phyloP scores from a whole-genome alignment of 2,888 invertebrate genomes.

The Operophtera brumata region DNA sequence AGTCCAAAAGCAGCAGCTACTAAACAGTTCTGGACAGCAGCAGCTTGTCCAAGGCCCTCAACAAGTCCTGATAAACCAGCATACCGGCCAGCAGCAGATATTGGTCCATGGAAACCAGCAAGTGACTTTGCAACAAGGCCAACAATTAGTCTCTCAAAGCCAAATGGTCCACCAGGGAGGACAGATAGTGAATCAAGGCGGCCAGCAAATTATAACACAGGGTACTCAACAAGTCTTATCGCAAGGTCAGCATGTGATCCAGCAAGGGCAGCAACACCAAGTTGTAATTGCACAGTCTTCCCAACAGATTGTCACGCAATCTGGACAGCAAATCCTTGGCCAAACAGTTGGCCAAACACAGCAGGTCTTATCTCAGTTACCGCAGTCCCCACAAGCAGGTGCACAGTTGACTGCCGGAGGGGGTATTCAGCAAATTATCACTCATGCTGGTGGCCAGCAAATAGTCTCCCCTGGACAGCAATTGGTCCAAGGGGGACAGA shows the following conservation, averaged over 20 bases:
- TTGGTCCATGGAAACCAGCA: slow-evolving; percentile 76
- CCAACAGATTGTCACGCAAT: slow-evolving; percentile 74
- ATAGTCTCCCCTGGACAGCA: slow-evolving; percentile 73
- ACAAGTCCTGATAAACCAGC: slow-evolving; percentile 75
- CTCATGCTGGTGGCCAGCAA: slow-evolving; percentile 74
- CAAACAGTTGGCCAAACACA: slow-evolving; percentile 66
- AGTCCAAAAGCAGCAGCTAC: slow-evolving; percentile 80
- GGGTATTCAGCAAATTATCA: slow-evolving; percentile 76
- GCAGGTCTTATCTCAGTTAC: slow-evolving; percentile 69
- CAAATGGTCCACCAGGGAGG: slow-evolving; percentile 75
- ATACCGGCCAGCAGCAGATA: slow-evolving; percentile 74
- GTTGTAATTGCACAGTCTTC: slow-evolving; percentile 73
- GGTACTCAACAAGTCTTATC: slow-evolving; percentile 71
- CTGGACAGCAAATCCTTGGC: slow-evolving; percentile 73
- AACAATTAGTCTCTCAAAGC: slow-evolving; percentile 72
- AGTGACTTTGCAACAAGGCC: slow-evolving; percentile 72
- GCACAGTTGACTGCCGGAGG: slow-evolving; percentile 58
- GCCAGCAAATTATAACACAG: slow-evolving; percentile 70
- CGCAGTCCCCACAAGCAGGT: slow-evolving; percentile 67
- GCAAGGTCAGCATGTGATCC: slow-evolving; percentile 74
- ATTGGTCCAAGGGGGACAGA: slow-evolving; percentile 70
- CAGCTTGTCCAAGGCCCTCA: slow-evolving; percentile 77
- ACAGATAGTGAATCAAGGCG: slow-evolving; percentile 70
- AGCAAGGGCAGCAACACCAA: slow-evolving; percentile 75
- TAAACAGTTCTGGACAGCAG: slow-evolving; percentile 78